Evolutionary conservation across 2,797 vertebrate species (phyloP), one percentile per base, ranked within the genome.

Genomic region (Microcaecilia unicolor): DNA sequence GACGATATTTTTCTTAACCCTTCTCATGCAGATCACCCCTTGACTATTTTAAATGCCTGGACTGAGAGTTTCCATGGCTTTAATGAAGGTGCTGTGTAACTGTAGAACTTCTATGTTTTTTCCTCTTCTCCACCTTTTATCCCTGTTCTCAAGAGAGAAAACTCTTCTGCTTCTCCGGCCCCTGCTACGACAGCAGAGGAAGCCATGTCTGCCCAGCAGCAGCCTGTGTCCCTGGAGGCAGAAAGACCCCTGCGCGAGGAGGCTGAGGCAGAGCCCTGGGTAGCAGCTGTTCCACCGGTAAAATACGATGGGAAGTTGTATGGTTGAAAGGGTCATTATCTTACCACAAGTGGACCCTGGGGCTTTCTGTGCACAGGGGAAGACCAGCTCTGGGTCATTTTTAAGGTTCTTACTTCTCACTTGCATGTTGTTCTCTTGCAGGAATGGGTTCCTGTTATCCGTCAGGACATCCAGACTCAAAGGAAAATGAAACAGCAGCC

Each of bases 401-500:
- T 18, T 19, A 14, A n/a, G 5, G 8, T 22, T 23, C 11, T n/a
- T 6, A 7, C 7, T 12, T 9, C 22, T 17, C 2, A 20, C 17
- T 11, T 30, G 6, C 3, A 4, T 6, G 11, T 11, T 19, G 15
- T 20, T 25, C 15, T 13, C 33, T 7, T 5, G 24, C 41, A 94
- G 90, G 92, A 95, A 34, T 95, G 92, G 90, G 88, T 95, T 15
- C 90, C 91, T 38, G 91, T 94, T 38, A 94, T 93, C 66, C 82
- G 88, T 25, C 87, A 89, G 52, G 91, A 95, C 36, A 83, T 93
- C 70, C 80, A 93, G 64, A 85, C 74, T 29, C 92, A 95, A 74
- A 86, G 90, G 57, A 92, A 92, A 68, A 86, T 91, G 57, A 93
- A 93, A 54, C 78, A 85, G 10, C 92, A 94, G 79, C 90, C 91